These are phyloP conservation scores for Drosophila cognata DNA, from an alignment of 2,888 invertebrate species.

Conservation along the genomic window DNA sequence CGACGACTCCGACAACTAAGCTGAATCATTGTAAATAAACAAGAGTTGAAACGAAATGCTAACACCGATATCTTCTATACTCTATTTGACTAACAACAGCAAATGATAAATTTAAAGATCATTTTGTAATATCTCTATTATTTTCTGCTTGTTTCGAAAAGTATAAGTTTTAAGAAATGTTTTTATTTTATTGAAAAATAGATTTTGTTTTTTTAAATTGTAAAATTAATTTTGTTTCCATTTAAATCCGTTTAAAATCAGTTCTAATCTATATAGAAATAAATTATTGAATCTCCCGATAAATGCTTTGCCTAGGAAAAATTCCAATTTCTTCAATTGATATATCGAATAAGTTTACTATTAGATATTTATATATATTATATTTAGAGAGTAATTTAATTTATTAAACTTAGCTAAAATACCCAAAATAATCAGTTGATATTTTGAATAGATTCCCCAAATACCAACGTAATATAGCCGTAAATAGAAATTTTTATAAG, in stretches of 20 bases:
- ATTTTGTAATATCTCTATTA: too few species aligned
- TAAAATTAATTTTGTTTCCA: neutral
- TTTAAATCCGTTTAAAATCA: neutral
- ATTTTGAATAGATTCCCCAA: neutral
- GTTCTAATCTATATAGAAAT: neutral
- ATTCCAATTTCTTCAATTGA: neutral
- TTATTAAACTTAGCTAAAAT: neutral
- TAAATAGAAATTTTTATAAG: neutral
- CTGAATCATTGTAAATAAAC: constrained; percentile 52
- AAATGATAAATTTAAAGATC: neutral
- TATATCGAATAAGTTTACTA: neutral
- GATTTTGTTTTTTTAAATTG: neutral
- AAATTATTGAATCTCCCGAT: neutral
- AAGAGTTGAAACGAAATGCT: neutral
- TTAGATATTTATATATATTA: too few species aligned
- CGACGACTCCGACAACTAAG: constrained; percentile 17
- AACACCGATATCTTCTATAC: constrained; percentile 12
- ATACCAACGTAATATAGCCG: neutral
- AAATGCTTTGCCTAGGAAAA: neutral
- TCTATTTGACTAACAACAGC: neutral
- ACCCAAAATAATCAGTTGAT: too few species aligned
- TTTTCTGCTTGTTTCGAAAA: neutral
- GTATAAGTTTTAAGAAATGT: neutral
- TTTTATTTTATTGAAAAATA: neutral
- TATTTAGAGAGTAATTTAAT: neutral